Evolutionary conservation across 2,888 invertebrate species (phyloP), one percentile per base, ranked within the genome.

Genomic region (Ophioninae sp.): DNA sequence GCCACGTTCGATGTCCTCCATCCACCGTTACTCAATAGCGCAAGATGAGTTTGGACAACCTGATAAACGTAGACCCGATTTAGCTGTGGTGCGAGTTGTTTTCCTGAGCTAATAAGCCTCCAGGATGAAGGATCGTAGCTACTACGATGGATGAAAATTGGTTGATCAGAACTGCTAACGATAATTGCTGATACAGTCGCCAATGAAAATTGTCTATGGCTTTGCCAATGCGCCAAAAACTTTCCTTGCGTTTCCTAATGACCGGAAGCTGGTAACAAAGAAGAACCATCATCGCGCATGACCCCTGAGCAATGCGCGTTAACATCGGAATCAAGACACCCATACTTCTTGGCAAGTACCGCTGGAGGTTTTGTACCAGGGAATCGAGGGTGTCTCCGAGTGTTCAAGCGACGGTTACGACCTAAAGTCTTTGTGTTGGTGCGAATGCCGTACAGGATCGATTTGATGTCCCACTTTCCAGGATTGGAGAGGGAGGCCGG

Each of bases 381-480:
- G 23, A 41, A 37, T 65, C 13, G 44, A 1, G n/a, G 41, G 39
- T 74, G 37, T 37, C 23, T 37, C 10, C 50, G 17, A 20, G 21
- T 50, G 20, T 59, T 59, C 23, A n/a, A 6, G 50, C 44, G 10
- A 68, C 39, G 50, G 44, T 61, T 69, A 78, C 74, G 41, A 69
- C 41, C 73, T 84, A 80, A 77, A 81, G 84, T 84, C 81, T 85
- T 79, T 83, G 86, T 86, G 86, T 82, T 77, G 78, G 83, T 83
- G 85, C 80, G 41, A 23, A 67, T 85, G 77, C 83, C 81, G 86
- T 44, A 44, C 85, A 85, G 88, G 85, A 92, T 91, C 92, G 92
- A 92, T 91, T 89, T 87, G 88, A 89, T 91, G 91, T 86, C 91
- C 92, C 89, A 92, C 91, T 91, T 91, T 90, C 87, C 85, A 88